Evolutionary conservation across 2,888 invertebrate species (phyloP).

Genomic region (Coecobrya sp.): DNA sequence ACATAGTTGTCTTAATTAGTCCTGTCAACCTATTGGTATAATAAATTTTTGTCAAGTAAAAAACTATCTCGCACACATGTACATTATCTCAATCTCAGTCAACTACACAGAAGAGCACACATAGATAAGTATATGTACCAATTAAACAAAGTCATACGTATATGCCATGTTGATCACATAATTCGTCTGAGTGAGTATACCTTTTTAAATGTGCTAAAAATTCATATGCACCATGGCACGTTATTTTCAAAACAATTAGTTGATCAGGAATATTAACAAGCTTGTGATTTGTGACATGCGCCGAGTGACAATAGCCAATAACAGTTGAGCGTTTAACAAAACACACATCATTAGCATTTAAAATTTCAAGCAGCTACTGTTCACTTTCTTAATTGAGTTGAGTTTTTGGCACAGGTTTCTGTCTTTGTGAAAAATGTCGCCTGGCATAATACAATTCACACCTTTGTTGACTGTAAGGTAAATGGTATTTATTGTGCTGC

Average conservation of each 20-base stretch:
- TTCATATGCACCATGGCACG: background rate
- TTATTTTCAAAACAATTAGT: conserved; percentile 14
- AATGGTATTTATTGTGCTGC: no score
- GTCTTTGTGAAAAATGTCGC: background rate
- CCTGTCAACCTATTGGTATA: conserved; percentile 18
- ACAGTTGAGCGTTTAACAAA: background rate
- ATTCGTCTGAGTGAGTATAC: no score
- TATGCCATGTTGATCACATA: background rate
- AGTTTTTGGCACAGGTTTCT: background rate
- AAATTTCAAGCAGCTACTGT: conserved; percentile 28
- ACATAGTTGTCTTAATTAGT: conserved; percentile 27
- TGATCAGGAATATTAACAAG: conserved; percentile 21
- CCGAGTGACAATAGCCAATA: conserved; percentile 3
- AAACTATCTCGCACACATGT: background rate
- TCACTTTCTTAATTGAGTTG: conserved; percentile 18
- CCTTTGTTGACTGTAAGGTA: no score
- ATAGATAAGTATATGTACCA: no score
- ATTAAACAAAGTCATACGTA: no score
- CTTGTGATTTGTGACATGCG: conserved; percentile 19
- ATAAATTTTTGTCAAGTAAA: conserved; percentile 31
- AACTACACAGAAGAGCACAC: no score
- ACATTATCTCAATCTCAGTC: no score
- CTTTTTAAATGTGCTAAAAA: background rate
- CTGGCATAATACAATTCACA: background rate
- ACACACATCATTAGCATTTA: conserved; percentile 30